Conservation (phyloP, 2,113 vertebrate species). For the Bambusicola thoracicus region DNA sequence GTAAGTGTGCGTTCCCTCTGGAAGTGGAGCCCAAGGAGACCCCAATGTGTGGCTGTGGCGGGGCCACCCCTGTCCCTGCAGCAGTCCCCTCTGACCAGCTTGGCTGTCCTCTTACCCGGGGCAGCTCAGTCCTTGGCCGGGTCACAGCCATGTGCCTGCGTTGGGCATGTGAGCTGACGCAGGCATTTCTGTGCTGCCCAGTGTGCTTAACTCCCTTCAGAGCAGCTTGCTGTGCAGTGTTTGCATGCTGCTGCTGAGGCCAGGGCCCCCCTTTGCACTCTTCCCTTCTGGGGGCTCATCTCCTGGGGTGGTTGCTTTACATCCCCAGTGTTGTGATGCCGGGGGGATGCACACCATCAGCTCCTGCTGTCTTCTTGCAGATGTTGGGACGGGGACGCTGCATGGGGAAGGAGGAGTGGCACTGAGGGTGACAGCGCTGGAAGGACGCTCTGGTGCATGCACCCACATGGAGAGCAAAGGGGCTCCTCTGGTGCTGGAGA, state of each 20-base stretch:
- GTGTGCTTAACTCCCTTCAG: neutral
- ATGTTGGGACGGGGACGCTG: neutral
- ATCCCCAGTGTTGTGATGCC: neutral
- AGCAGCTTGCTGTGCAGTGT: neutral
- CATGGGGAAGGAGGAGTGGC: neutral
- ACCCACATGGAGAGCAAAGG: neutral
- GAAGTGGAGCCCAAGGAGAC: neutral
- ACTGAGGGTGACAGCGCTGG: neutral
- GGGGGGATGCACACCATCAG: neutral
- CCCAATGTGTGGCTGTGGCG: neutral
- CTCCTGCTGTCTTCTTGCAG: slow-evolving; percentile 14
- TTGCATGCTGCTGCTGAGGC: neutral
- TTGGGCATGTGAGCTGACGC: neutral
- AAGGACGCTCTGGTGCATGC: neutral
- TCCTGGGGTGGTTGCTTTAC: fast-evolving
- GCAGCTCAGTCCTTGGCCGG: neutral
- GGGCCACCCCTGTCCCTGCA: fast-evolving
- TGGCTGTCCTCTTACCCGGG: neutral
- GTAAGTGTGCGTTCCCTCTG: neutral
- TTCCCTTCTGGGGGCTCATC: neutral
- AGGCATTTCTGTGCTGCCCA: fast-evolving
- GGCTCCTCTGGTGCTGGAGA: neutral
- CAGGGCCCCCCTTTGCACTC: fast-evolving
- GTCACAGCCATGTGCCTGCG: neutral
- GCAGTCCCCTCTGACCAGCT: slow-evolving; percentile 2